phyloP scores from a whole-genome alignment of 2,888 invertebrate species.

The Ypsolopha sequella region DNA sequence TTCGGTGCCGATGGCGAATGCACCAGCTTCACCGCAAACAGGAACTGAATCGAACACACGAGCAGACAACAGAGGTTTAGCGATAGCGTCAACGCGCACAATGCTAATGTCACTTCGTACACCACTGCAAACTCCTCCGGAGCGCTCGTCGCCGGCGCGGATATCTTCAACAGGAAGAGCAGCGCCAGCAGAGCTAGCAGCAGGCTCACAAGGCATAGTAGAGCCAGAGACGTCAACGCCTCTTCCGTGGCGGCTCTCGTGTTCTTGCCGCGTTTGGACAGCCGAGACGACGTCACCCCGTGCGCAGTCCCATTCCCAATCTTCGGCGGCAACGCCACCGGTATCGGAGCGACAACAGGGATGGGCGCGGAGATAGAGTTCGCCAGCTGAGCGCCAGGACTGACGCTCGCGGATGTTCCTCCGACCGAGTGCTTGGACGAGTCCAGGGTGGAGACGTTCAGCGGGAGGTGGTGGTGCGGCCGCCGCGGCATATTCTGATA shows the following conservation, averaged over 20 bases:
- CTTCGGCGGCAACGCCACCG: slow-evolving; percentile 54
- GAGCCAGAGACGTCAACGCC: slow-evolving; percentile 86
- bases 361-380: slow-evolving; percentile 24
- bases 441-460: slow-evolving; percentile 77
- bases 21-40: slow-evolving; percentile 92
- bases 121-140: slow-evolving; percentile 89
- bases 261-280: slow-evolving; percentile 39
- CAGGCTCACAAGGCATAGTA: slow-evolving; percentile 88
- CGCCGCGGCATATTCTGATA: slow-evolving; percentile 71
- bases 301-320: slow-evolving; percentile 69
- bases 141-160: slow-evolving; percentile 73
- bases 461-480: slow-evolving; percentile 73
- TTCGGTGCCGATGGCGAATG: slow-evolving; percentile 87
- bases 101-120: slow-evolving; percentile 91
- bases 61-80: slow-evolving; percentile 91
- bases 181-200: slow-evolving; percentile 86
- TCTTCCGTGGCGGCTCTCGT: slow-evolving; percentile 69
- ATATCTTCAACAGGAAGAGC: slow-evolving; percentile 87
- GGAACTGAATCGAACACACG: slow-evolving; percentile 94
- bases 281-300: slow-evolving; percentile 47
- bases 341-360: slow-evolving; percentile 35
- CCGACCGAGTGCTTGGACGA: slow-evolving; percentile 75
- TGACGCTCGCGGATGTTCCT: slow-evolving; percentile 68
- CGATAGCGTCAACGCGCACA: slow-evolving; percentile 89
- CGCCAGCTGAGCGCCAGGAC: slow-evolving; percentile 56